These are phyloP conservation scores for Myiopsitta monachus DNA, from an alignment of 2,113 vertebrate genomes.

Conservation along the genomic window DNA sequence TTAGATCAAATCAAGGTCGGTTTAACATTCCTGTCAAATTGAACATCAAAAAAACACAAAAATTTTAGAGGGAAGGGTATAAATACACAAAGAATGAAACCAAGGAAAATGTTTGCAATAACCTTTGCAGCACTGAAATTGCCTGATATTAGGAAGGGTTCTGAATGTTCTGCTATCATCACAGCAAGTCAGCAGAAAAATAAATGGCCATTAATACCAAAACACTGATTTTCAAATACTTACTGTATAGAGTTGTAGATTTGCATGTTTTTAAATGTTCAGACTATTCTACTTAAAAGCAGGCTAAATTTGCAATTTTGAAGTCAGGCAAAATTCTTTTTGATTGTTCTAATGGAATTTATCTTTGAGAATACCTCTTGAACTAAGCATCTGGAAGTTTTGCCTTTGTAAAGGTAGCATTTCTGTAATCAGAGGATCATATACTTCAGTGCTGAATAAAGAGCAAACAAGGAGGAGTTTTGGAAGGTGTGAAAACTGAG, in stretches of 20 bases:
- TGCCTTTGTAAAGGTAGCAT: background rate
- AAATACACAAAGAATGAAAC: conserved; percentile 57
- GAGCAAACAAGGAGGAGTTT: background rate
- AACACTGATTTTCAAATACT: background rate
- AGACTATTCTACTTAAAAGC: background rate
- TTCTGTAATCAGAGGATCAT: background rate
- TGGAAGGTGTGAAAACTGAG: conserved; percentile 2
- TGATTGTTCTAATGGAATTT: background rate
- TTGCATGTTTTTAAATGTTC: background rate
- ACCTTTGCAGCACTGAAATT: conserved; percentile 26
- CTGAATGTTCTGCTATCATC: background rate
- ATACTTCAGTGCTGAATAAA: background rate
- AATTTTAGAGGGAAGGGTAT: conserved; percentile 17
- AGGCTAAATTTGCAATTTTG: background rate
- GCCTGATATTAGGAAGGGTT: background rate
- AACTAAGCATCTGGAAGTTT: background rate
- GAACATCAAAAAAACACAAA: conserved; percentile 12
- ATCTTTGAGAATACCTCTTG: background rate
- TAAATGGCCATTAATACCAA: background rate
- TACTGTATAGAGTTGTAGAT: background rate
- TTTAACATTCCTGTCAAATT: conserved; percentile 5
- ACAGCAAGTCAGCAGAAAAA: conserved; percentile 26
- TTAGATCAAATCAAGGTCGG: conserved; percentile 36
- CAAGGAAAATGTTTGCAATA: conserved; percentile 61
- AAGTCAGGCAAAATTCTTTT: background rate